Conservation (phyloP, 2,797 vertebrate genomes). For the Decapterus maruadsi region DNA sequence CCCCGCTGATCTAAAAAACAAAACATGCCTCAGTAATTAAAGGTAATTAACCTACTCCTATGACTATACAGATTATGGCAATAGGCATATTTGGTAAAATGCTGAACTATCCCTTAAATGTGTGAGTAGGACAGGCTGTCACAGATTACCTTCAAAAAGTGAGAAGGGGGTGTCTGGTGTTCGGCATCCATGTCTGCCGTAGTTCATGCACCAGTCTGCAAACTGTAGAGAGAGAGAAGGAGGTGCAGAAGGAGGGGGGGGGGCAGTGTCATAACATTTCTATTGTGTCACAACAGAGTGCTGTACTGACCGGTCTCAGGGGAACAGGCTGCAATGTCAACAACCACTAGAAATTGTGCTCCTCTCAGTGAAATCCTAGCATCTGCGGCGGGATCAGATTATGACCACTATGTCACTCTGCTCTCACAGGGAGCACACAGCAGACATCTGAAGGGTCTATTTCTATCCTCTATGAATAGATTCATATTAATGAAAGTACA, state of each 20-base stretch:
- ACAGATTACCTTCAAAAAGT: slow-evolving; percentile 95
- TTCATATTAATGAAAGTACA: slow-evolving; percentile 40
- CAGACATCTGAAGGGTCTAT: slow-evolving; percentile 45
- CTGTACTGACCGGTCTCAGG: background rate
- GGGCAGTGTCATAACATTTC: slow-evolving; percentile 7
- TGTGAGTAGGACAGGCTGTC: background rate
- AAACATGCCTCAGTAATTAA: no score
- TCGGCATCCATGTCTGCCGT: slow-evolving; percentile 94
- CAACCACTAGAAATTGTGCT: slow-evolving; percentile 35
- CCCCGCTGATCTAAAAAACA: no score
- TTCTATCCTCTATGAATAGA: slow-evolving; percentile 60
- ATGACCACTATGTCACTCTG: slow-evolving; percentile 26
- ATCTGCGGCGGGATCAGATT: slow-evolving; percentile 46
- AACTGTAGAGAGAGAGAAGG: slow-evolving; percentile 84
- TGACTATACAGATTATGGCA: no score
- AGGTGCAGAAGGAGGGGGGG: background rate
- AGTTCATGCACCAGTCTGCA: slow-evolving; percentile 98
- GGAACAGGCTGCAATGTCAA: slow-evolving; percentile 46
- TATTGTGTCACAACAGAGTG: background rate
- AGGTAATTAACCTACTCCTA: no score
- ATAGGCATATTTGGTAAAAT: no score
- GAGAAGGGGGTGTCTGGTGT: slow-evolving; percentile 96
- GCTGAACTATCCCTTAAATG: no score
- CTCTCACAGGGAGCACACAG: background rate
- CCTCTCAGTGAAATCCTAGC: slow-evolving; percentile 37